Conservation (phyloP, 2,888 invertebrate genomes). For the Drosophila meridionalis region DNA sequence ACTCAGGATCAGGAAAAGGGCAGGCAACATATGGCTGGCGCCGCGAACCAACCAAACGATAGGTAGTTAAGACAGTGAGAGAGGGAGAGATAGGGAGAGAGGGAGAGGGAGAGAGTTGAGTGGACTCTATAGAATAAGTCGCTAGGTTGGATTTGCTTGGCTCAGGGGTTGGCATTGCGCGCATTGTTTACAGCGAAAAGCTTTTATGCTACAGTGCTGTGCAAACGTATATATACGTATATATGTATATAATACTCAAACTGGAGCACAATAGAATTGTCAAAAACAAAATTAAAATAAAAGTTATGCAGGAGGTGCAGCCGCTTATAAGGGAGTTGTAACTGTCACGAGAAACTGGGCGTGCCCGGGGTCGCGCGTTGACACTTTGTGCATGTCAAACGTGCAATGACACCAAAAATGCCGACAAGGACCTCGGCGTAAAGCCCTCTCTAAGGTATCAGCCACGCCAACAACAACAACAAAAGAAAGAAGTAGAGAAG, state of each 20-base stretch:
- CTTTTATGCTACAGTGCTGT: slow-evolving; percentile 35
- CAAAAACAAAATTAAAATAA: slow-evolving; percentile 27
- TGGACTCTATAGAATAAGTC: slow-evolving; percentile 1
- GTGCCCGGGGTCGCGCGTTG: slow-evolving; percentile 52
- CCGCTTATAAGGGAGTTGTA: slow-evolving; percentile 5
- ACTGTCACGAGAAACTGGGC: slow-evolving; percentile 38
- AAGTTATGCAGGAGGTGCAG: slow-evolving; percentile 1
- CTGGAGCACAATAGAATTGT: slow-evolving; percentile 48
- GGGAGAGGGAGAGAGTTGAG: background rate
- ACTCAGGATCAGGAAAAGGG: slow-evolving; percentile 4
- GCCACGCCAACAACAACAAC: slow-evolving; percentile 26
- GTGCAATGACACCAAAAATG: slow-evolving; percentile 65
- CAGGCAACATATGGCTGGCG: slow-evolving; percentile 1
- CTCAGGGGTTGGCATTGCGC: slow-evolving; percentile 40
- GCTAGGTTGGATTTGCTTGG: slow-evolving; percentile 20
- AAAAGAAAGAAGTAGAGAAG: background rate
- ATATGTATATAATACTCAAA: slow-evolving; percentile 22
- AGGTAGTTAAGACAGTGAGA: slow-evolving; percentile 2
- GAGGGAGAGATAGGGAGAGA: background rate
- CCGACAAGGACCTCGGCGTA: slow-evolving; percentile 38
- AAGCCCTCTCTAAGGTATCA: slow-evolving; percentile 64
- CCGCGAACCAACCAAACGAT: slow-evolving; percentile 8
- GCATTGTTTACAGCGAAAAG: slow-evolving; percentile 47
- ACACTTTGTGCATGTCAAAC: slow-evolving; percentile 70
- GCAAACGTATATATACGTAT: background rate